Conservation (phyloP, 2,113 vertebrate genomes). For the Harpagus bidentatus region DNA sequence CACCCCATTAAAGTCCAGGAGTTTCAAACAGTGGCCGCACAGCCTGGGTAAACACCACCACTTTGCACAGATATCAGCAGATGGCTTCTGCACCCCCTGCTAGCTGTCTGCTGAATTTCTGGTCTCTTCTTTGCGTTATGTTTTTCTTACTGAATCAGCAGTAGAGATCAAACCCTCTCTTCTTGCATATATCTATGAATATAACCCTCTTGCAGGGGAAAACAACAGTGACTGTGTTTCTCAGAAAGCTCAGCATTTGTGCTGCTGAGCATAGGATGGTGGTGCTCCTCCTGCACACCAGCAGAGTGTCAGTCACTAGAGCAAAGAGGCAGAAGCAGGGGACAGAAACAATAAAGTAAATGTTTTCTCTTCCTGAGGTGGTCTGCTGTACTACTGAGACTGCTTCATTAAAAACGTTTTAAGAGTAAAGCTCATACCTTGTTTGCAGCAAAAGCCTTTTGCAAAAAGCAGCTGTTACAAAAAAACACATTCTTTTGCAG, state of each 20-base stretch:
- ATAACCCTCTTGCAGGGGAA: background rate
- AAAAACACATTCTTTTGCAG: background rate
- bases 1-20: background rate
- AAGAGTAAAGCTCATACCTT: background rate
- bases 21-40: background rate
- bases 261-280: background rate
- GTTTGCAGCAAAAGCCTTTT: background rate
- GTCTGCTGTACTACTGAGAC: background rate
- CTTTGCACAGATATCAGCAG: fast-evolving
- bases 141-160: background rate
- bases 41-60: background rate
- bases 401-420: background rate
- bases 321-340: background rate
- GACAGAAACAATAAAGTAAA: background rate
- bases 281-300: background rate
- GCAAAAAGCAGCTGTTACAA: background rate
- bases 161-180: background rate
- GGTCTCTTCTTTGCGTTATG: background rate
- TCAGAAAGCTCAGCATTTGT: background rate
- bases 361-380: background rate
- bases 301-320: background rate
- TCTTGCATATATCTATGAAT: background rate
- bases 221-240: background rate
- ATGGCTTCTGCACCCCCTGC: background rate
- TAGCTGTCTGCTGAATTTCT: background rate